Conservation (phyloP, 2,888 invertebrate genomes). For the Drosophila emarginata region DNA sequence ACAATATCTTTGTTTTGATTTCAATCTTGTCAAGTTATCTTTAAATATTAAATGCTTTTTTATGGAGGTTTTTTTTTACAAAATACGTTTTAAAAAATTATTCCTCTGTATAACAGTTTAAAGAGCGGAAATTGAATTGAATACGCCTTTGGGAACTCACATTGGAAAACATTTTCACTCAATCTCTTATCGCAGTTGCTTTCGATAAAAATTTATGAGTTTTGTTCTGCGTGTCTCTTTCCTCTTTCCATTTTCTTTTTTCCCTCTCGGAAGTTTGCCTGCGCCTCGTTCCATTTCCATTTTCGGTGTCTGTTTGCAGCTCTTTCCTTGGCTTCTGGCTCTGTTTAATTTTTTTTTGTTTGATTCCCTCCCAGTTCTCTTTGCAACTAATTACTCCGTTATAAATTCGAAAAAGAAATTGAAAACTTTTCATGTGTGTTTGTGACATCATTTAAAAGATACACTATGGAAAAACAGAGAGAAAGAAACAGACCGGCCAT, state of each 20-base stretch:
- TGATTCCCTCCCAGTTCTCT: neutral
- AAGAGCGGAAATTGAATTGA: neutral
- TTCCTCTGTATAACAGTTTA: conserved; percentile 9
- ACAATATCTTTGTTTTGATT: no score
- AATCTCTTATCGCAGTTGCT: conserved; percentile 7
- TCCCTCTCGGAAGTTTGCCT: neutral
- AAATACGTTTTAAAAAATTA: no score
- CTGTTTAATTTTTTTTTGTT: neutral
- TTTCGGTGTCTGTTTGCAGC: neutral
- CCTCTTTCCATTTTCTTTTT: conserved; percentile 10
- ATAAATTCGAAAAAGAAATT: conserved; percentile 3
- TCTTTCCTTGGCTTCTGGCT: neutral
- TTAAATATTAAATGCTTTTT: no score
- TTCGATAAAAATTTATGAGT: conserved; percentile 41
- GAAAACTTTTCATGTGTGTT: conserved; percentile 31
- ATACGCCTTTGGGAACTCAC: conserved; percentile 21
- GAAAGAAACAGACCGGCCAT: conserved; percentile 34
- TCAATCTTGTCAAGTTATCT: no score
- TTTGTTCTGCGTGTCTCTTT: conserved; percentile 9
- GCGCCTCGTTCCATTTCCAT: conserved; percentile 2
- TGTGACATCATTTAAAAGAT: conserved; percentile 65
- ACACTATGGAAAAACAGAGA: conserved; percentile 12
- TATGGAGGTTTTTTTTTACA: no score
- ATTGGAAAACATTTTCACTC: conserved; percentile 7
- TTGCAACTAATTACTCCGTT: conserved; percentile 12